Evolutionary conservation across 2,113 vertebrate genomes (phyloP).

Genomic region (Melospiza georgiana): DNA sequence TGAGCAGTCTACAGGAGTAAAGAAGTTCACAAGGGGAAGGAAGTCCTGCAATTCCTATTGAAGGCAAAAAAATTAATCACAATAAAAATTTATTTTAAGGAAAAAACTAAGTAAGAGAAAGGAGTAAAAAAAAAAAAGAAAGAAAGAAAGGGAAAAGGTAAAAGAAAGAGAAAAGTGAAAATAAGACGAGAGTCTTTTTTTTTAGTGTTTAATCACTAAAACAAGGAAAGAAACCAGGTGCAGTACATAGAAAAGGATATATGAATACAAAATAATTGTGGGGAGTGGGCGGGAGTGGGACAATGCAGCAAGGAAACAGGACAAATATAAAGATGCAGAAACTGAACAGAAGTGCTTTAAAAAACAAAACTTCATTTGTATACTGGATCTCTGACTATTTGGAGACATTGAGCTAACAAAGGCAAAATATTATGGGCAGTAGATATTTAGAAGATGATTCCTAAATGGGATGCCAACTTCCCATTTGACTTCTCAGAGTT

Average conservation of each 20-base stretch:
- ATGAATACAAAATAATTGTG: not conserved
- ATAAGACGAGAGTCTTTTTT: not conserved
- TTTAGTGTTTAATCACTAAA: not conserved
- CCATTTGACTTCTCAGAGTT: not conserved
- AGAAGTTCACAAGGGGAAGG: not conserved
- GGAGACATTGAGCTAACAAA: not conserved
- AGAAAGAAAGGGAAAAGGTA: not conserved
- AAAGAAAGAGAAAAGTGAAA: not conserved
- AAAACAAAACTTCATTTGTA: not conserved
- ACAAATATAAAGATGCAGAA: not conserved
- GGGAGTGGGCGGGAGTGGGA: accelerated
- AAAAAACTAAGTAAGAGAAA: not conserved
- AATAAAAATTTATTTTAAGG: not conserved
- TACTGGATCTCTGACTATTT: not conserved
- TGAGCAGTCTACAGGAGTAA: not conserved
- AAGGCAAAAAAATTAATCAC: not conserved
- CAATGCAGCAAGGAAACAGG: not conserved
- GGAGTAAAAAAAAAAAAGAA: not conserved
- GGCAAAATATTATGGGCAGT: not conserved
- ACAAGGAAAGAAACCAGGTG: not conserved
- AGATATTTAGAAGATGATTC: not conserved
- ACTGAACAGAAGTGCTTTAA: not conserved
- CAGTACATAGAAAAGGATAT: not conserved
- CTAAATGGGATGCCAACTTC: not conserved
- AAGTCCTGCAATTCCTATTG: not conserved